phyloP scores from a whole-genome alignment of 2,797 vertebrate genomes.

The Thripadectes ignobilis region DNA sequence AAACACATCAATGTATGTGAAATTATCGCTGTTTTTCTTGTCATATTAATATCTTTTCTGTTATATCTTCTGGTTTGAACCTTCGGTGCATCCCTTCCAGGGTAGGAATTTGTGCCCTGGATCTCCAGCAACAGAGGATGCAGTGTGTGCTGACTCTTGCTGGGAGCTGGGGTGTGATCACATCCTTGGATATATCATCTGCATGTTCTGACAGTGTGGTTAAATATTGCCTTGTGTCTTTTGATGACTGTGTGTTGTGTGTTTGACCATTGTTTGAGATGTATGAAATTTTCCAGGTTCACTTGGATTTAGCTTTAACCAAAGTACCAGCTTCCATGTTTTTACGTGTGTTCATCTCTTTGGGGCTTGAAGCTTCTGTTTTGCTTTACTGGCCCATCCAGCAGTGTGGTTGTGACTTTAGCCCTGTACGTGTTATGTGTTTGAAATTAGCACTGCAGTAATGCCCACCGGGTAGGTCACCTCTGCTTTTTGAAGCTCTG shows the following conservation, averaged over 20 bases:
- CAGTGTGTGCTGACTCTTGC: not conserved
- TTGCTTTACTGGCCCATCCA: not conserved
- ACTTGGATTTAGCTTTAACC: not conserved
- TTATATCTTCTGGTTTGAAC: not conserved
- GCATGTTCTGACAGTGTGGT: not conserved
- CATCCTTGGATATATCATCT: not conserved
- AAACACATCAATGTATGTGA: not conserved
- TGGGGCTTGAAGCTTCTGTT: not conserved
- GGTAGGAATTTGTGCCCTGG: not conserved
- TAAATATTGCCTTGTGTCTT: not conserved
- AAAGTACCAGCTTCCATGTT: not conserved
- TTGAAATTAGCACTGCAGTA: not conserved
- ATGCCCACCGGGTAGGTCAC: not conserved
- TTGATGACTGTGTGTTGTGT: not conserved
- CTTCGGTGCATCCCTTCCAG: not conserved
- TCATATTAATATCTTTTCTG: not conserved
- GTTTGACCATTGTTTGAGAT: not conserved
- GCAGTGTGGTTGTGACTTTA: not conserved
- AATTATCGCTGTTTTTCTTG: not conserved
- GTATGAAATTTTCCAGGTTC: not conserved
- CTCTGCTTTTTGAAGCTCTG: not conserved
- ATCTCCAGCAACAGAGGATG: not conserved
- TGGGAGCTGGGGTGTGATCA: not conserved
- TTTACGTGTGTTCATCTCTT: not conserved
- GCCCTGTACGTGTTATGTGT: fast-evolving